Conservation (phyloP, 2,113 vertebrate species). For the Scomber scombrus region DNA sequence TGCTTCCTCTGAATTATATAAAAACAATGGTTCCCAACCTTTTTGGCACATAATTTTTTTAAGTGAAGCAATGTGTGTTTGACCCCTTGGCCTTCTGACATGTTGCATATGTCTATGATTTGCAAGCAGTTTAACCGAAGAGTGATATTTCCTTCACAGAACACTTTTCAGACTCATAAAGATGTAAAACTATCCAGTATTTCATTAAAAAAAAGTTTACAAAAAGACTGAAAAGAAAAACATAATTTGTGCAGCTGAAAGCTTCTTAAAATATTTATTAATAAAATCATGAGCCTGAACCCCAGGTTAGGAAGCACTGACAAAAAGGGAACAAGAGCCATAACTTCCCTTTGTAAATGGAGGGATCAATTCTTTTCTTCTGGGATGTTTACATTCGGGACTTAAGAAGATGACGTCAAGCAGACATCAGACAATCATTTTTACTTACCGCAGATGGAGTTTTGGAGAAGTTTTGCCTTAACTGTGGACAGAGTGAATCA, state of each 20-base stretch:
- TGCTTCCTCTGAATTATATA: background rate
- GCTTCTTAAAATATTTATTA: background rate
- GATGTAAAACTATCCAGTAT: background rate
- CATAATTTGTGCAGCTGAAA: background rate
- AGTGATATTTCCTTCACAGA: background rate
- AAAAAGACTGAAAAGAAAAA: background rate
- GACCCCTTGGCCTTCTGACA: background rate
- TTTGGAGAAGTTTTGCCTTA: slow-evolving; percentile 1
- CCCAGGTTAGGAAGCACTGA: background rate
- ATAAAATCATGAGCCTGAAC: background rate
- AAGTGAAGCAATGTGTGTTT: background rate
- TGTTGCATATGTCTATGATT: slow-evolving; percentile 9
- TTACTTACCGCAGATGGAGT: background rate
- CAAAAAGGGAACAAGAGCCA: background rate
- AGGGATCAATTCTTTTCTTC: background rate
- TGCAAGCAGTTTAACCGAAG: background rate
- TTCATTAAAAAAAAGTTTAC: background rate
- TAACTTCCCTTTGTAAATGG: slow-evolving; percentile 8
- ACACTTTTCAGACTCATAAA: background rate
- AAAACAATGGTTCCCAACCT: background rate
- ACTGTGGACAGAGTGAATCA: slow-evolving; percentile 9
- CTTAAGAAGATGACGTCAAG: slow-evolving; percentile 13
- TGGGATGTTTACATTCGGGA: slow-evolving; percentile 23
- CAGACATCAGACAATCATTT: slow-evolving; percentile 14
- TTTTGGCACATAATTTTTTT: background rate